Conservation (phyloP, 2,113 vertebrate genomes). For the Perca flavescens region DNA sequence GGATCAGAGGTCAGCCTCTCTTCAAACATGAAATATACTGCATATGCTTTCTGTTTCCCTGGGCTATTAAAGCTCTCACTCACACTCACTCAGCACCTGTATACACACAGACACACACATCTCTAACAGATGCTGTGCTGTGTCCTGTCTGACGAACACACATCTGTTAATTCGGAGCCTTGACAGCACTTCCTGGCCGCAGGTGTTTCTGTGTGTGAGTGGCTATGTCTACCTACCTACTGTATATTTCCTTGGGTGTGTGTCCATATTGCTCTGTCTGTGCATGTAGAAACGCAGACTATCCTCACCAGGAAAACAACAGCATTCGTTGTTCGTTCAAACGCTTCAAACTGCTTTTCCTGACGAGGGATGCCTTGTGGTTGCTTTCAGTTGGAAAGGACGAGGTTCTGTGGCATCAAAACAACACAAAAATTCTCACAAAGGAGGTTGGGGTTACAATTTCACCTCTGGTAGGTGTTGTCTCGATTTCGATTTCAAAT, state of each 20-base stretch:
- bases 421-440: no score
- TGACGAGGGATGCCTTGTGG: no score
- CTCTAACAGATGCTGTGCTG: conserved; percentile 47
- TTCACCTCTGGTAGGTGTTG: no score
- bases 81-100: not conserved
- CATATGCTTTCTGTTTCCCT: conserved; percentile 13
- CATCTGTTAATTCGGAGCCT: conserved; percentile 36
- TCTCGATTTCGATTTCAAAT: no score
- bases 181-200: conserved; percentile 8
- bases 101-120: not conserved
- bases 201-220: conserved; percentile 37
- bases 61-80: conserved; percentile 11
- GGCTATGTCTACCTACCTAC: not conserved
- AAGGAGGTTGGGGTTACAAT: no score
- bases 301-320: not conserved
- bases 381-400: no score
- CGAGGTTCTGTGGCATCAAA: no score
- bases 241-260: not conserved
- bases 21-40: conserved; percentile 4
- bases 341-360: no score
- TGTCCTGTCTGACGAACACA: conserved; percentile 34
- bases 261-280: not conserved
- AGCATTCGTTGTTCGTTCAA: no score
- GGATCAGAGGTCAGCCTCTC: not conserved
- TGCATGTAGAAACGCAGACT: not conserved